A percentile compares a stretch with the other conserved stretches of the same genome.
Conservation (phyloP, 1,140 invertebrate species). For the Dreissena rostriformis region DNA sequence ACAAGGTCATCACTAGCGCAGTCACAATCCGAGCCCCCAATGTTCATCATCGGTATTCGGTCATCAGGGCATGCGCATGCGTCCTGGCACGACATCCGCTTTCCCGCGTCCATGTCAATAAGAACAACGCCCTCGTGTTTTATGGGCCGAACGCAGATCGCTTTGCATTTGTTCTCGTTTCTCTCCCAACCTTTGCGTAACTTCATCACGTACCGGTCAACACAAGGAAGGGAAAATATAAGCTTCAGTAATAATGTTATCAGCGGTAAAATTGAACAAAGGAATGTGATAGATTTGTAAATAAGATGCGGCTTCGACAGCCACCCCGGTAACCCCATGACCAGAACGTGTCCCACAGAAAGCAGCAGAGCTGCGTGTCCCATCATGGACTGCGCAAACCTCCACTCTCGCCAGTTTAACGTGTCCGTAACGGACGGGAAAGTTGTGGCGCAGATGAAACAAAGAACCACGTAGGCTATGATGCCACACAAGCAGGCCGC, state of each 20-base stretch:
- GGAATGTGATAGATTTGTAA: constrained; percentile 68
- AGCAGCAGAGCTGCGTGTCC: constrained; percentile 71
- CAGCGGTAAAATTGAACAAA: constrained; percentile 69
- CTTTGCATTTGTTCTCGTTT: constrained; percentile 47
- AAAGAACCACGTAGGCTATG: constrained; percentile 68
- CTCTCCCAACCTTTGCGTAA: constrained; percentile 72
- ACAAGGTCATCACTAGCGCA: too few species aligned
- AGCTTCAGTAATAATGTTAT: constrained; percentile 69
- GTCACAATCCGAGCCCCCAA: too few species aligned
- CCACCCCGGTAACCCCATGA: constrained; percentile 73
- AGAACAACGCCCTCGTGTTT: constrained; percentile 36
- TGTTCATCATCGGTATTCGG: too few species aligned
- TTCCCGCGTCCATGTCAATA: too few species aligned
- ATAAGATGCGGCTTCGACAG: constrained; percentile 53
- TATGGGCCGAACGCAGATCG: constrained; percentile 46
- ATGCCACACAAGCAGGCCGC: constrained; percentile 70
- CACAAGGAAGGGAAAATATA: constrained; percentile 63
- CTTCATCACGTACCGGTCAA: constrained; percentile 63
- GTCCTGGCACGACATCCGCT: too few species aligned
- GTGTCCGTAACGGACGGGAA: constrained; percentile 72
- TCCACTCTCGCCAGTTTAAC: constrained; percentile 78
- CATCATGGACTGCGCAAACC: constrained; percentile 73
- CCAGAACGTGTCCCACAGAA: constrained; percentile 67
- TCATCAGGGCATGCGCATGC: too few species aligned
- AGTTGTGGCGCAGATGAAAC: constrained; percentile 71